Conservation (phyloP, 2,888 invertebrate species). For the Lamproptera curius region DNA sequence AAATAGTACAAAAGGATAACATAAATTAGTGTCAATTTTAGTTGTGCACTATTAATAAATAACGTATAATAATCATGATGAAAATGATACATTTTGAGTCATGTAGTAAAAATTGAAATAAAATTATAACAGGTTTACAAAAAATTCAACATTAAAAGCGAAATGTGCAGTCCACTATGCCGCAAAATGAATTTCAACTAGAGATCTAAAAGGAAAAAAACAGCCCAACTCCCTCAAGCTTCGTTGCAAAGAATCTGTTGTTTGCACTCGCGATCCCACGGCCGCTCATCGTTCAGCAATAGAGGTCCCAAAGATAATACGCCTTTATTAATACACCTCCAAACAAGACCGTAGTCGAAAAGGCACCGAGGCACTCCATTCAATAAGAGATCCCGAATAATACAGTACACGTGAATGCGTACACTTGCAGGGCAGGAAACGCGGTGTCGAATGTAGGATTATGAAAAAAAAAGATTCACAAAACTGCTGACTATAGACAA, state of each 20-base stretch:
- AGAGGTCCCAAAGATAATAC: constrained; percentile 52
- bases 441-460: constrained; percentile 67
- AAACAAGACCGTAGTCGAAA: constrained; percentile 65
- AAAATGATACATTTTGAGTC: too few species aligned
- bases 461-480: constrained; percentile 43
- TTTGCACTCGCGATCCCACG: constrained; percentile 47
- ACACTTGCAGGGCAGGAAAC: constrained; percentile 72
- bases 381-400: constrained; percentile 53
- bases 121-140: too few species aligned
- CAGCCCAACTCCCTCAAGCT: constrained; percentile 1
- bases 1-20: too few species aligned
- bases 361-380: constrained; percentile 71
- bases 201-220: not conserved
- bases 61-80: too few species aligned
- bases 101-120: too few species aligned
- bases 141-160: too few species aligned
- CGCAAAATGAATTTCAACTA: not conserved
- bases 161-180: not conserved
- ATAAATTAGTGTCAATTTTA: too few species aligned
- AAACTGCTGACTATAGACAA: constrained; percentile 50
- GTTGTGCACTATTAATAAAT: too few species aligned
- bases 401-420: constrained; percentile 46
- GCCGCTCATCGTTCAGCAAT: constrained; percentile 37
- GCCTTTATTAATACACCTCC: constrained; percentile 56
- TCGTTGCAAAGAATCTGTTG: constrained; percentile 3